Evolutionary conservation across 2,888 invertebrate genomes (phyloP).

Genomic region (Hypolimnas misippus): DNA sequence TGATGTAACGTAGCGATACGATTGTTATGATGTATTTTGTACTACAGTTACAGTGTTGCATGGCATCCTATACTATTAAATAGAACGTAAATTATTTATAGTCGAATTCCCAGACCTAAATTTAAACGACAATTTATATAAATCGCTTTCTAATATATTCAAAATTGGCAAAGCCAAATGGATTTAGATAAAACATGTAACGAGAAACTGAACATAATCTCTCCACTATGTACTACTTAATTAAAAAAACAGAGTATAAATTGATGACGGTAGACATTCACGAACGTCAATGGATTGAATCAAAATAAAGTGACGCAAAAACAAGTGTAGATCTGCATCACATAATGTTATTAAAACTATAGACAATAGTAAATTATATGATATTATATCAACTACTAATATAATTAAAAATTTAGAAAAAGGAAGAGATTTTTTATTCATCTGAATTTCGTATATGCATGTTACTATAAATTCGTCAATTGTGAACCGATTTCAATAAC

Average conservation of each 20-base stretch:
- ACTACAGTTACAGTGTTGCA: conserved; percentile 33
- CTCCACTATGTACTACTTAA: too few species aligned
- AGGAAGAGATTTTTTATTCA: too few species aligned
- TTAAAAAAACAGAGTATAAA: not conserved
- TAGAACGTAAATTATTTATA: conserved; percentile 7
- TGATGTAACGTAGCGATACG: conserved; percentile 59
- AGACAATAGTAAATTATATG: not conserved
- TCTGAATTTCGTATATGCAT: too few species aligned
- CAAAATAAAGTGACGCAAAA: not conserved
- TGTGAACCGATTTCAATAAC: too few species aligned
- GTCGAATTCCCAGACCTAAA: not conserved
- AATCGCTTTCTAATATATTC: not conserved
- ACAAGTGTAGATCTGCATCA: not conserved
- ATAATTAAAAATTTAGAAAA: too few species aligned
- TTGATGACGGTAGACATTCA: not conserved
- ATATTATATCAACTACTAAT: too few species aligned
- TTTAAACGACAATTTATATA: not conserved
- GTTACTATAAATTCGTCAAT: too few species aligned
- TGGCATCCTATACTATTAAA: conserved; percentile 20
- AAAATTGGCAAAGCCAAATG: too few species aligned
- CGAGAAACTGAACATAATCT: too few species aligned
- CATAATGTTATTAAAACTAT: not conserved
- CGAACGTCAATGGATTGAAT: conserved; percentile 4
- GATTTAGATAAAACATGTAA: not conserved
- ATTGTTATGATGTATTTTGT: conserved; percentile 48